Evolutionary conservation across 1,140 invertebrate species (phyloP).

Genomic region (Trichomalopsis sarcophagae): DNA sequence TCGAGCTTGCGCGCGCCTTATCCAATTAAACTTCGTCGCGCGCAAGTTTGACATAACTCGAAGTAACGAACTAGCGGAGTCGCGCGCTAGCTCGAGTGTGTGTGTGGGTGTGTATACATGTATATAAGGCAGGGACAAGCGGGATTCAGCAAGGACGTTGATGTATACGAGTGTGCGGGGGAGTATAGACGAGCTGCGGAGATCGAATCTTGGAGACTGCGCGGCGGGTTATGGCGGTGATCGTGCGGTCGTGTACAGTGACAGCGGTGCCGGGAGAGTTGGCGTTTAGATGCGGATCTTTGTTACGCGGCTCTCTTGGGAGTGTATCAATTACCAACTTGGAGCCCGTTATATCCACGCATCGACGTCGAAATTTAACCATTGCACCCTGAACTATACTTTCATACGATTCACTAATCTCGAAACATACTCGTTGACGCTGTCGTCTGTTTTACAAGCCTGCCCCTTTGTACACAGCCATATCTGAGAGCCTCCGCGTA

Average conservation of each 20-base stretch:
- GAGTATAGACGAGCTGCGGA: too few relatives aligned
- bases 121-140: background rate
- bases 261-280: too few relatives aligned
- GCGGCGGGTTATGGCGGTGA: background rate
- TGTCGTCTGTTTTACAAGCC: constrained; percentile 27
- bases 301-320: background rate
- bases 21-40: constrained; percentile 46
- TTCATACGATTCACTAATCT: too few relatives aligned
- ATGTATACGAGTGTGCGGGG: background rate
- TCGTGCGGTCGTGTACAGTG: background rate
- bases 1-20: constrained; percentile 19
- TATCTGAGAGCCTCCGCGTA: background rate
- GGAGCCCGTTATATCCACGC: background rate
- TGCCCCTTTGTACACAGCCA: background rate
- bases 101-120: background rate
- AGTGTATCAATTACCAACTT: background rate
- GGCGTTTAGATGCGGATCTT: background rate
- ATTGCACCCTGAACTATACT: too few relatives aligned
- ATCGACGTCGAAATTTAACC: background rate
- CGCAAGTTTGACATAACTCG: constrained; percentile 39
- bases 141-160: background rate
- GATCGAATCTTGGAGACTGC: background rate
- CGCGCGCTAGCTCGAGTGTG: background rate
- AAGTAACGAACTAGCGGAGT: constrained; percentile 34
- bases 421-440: too few relatives aligned